Evolutionary conservation across 2,113 vertebrate genomes (phyloP), one percentile per base, ranked within the genome.

Genomic region (Dicerorhinus sumatrensis): DNA sequence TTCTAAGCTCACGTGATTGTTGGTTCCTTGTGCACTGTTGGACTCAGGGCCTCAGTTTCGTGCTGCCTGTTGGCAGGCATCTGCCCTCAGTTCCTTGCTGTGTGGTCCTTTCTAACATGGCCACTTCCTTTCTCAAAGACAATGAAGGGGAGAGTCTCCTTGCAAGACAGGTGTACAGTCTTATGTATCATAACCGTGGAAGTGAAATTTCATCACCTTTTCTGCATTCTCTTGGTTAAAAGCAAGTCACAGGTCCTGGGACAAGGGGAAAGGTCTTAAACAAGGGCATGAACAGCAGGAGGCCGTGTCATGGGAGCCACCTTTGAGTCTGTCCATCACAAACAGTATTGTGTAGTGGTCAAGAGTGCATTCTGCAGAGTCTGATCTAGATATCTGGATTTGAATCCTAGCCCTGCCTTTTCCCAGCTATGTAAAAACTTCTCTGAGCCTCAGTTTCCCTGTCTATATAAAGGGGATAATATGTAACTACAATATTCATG

Each of bases 101-200:
- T 33, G 8, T 46, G 36, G 48, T 42, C 46, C 42, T 91, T 77
- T 73, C 27, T 39, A 14, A 2, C 11, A 3, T 25, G 29, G 33
- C 42, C 36, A 63, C 42, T 70, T n/a, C 21, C 9, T 67, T 89
- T 42, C 36, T 42, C 42, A 42, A 8, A 91, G 36, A 16, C 48
- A 13, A 21, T 9, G 11, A 70, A 72, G 56, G 51, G 42, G n/a
- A 2, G 3, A 33, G 18, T 86, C 27, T 58, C 31, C 33, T 36
- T 31, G 8, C 1, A 48, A 48, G 27, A 14, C 8, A 51, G n/a
- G 4, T 2, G 33, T 14, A 1, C 6, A 46, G 2, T 31, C 33
- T 36, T 54, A 11, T 2, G 17, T 70, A 3, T 25, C 12, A 1
- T 65, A 33, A 2, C 29, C 0, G 1, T 33, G 12, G 54, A 36